phyloP scores from a whole-genome alignment of 2,888 invertebrate species.

The Cheilosia impressa region DNA sequence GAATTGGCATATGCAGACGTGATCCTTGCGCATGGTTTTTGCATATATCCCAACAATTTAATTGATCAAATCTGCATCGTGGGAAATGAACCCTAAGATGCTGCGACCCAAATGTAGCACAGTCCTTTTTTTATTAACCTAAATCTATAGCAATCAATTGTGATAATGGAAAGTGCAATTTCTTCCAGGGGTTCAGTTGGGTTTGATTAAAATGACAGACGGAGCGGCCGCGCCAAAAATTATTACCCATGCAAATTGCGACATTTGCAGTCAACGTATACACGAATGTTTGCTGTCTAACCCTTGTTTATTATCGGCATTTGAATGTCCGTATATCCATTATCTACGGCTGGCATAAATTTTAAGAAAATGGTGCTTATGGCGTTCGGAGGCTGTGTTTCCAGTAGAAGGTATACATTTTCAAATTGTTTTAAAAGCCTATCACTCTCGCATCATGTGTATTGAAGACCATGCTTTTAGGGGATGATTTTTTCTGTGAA shows the following conservation, averaged over 20 bases:
- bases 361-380: conserved; percentile 33
- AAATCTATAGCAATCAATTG: conserved; percentile 48
- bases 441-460: conserved; percentile 27
- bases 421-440: conserved; percentile 23
- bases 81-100: conserved; percentile 63
- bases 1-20: conserved; percentile 49
- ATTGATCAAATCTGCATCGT: conserved; percentile 61
- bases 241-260: conserved; percentile 74
- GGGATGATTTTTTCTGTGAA: conserved; percentile 14
- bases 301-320: conserved; percentile 43
- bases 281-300: not conserved
- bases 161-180: conserved; percentile 26
- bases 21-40: conserved; percentile 56
- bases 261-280: conserved; percentile 47
- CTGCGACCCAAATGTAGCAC: not conserved
- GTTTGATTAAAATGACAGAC: not conserved
- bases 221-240: conserved; percentile 53
- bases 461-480: conserved; percentile 10
- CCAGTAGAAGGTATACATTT: conserved; percentile 10
- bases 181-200: conserved; percentile 31
- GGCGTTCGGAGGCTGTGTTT: conserved; percentile 18
- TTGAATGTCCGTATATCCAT: conserved; percentile 23
- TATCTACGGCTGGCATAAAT: conserved; percentile 31
- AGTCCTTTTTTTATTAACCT: conserved; percentile 36
- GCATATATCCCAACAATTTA: conserved; percentile 48